Percentiles rank a stretch among this genome's conserved stretches.
phyloP scores from a whole-genome alignment of 1,140 invertebrate species.

The Tetramorium parvispinum region DNA sequence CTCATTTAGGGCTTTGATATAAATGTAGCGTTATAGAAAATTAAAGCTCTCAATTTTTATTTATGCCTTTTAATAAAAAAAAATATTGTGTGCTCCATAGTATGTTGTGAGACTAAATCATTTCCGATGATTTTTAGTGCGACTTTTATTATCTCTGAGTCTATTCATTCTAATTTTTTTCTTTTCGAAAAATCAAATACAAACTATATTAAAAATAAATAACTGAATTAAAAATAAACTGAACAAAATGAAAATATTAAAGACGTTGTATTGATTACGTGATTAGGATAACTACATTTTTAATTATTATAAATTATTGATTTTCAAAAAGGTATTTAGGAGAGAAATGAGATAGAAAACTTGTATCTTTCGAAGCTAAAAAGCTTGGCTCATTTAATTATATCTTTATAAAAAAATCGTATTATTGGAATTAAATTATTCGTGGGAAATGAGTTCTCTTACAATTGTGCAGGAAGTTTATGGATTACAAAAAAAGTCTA shows the following conservation, averaged over 20 bases:
- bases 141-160: neutral
- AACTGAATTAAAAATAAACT: neutral
- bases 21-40: neutral
- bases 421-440: neutral
- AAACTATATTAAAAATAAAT: neutral
- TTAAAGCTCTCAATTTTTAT: neutral
- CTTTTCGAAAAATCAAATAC: neutral
- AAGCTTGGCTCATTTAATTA: neutral
- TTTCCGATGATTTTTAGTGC: neutral
- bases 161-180: neutral
- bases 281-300: neutral
- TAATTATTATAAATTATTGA: neutral
- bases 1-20: neutral
- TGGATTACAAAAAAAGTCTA: slow-evolving; percentile 27
- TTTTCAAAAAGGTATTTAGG: neutral
- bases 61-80: neutral
- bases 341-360: neutral
- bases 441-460: neutral
- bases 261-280: neutral
- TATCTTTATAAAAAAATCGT: neutral
- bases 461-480: neutral
- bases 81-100: neutral
- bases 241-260: neutral
- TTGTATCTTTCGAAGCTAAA: neutral
- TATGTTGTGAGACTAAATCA: neutral